Evolutionary conservation across 2,113 vertebrate species (phyloP), one percentile per base, ranked within the genome.

Genomic region (Phalacrocorax pelagicus): DNA sequence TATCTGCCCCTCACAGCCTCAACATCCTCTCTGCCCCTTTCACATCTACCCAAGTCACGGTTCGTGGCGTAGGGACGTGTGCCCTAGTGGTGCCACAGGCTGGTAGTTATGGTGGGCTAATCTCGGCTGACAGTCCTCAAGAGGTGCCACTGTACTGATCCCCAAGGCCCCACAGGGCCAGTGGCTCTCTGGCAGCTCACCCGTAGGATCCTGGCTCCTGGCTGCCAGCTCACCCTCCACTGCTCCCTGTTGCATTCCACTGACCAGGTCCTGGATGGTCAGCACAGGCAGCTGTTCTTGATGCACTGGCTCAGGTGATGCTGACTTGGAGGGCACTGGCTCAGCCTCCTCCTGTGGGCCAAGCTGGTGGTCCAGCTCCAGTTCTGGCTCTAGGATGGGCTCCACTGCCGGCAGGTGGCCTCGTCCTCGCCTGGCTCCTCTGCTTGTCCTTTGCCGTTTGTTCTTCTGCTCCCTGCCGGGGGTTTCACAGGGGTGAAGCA

Each of bases 381-480:
- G 19, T 8, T 29, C 24, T 52, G 59, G 20, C 46, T 92, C 27
- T 10, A 8, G 59, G 8, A 61, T 81, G 22, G 34, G 26, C 87
- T 97, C 67, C 59, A 30, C 30, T 9, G 40, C 63, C 4, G 6
- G 9, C 55, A 66, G 77, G 19, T 2, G 66, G 30, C 83, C 77
- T 36, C 20, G 51, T 67, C 94, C 65, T 85, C 40, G 40, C 54
- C 38, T 73, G 26, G 30, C 10, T 51, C 51, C 42, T 91, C 77
- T 97, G 84, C 55, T 34, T 92, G 77, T 97, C 47, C 13, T 97
- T 29, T 81, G 91, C 20, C 36, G 20, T 22, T 97, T 95, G 11
- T 1, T 85, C 92, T 47, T 97, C 21, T 94, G 77, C 32, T 96
- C 74, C 73, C 98, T 98, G 91, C 59, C 46, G 36, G 10, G 12